These are phyloP conservation scores for Pangasius mekongensis DNA, from an alignment of 2,797 vertebrate genomes.

Conservation along the genomic window DNA sequence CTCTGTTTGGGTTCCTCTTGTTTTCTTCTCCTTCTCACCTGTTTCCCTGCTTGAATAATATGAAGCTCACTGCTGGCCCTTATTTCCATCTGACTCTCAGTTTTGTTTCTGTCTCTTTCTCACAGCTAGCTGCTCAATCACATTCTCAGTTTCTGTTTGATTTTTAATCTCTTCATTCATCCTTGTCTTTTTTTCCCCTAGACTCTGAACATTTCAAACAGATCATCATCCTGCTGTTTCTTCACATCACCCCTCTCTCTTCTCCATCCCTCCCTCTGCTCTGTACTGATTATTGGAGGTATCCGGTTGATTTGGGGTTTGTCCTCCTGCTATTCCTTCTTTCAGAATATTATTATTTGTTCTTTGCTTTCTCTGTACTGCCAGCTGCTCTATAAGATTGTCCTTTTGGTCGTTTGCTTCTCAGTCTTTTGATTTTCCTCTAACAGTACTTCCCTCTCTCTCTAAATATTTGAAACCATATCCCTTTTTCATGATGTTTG, in stretches of 20 bases:
- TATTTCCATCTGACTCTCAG: not conserved
- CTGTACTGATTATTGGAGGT: not conserved
- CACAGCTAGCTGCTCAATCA: conserved; percentile 1
- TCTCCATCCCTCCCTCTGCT: not conserved
- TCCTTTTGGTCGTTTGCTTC: not conserved
- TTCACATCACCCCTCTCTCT: not conserved
- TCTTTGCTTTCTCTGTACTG: not conserved
- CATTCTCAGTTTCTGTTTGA: not conserved
- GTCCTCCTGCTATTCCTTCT: conserved; percentile 4
- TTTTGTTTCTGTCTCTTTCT: not conserved
- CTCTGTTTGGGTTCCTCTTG: not conserved
- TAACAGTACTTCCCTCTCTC: not conserved
- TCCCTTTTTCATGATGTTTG: not conserved
- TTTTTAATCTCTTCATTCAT: conserved; percentile 2
- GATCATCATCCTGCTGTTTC: not conserved
- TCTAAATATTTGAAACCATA: not conserved
- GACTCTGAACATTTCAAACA: conserved; percentile 4
- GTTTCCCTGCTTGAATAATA: not conserved
- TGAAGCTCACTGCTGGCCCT: not conserved
- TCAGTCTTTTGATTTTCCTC: not conserved
- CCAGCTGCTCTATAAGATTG: not conserved
- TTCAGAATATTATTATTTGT: not conserved
- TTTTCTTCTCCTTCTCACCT: not conserved
- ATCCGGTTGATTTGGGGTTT: conserved; percentile 2
- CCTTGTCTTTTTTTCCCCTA: not conserved